Conservation (phyloP, 2,113 vertebrate species). For the Silurus asotus region DNA sequence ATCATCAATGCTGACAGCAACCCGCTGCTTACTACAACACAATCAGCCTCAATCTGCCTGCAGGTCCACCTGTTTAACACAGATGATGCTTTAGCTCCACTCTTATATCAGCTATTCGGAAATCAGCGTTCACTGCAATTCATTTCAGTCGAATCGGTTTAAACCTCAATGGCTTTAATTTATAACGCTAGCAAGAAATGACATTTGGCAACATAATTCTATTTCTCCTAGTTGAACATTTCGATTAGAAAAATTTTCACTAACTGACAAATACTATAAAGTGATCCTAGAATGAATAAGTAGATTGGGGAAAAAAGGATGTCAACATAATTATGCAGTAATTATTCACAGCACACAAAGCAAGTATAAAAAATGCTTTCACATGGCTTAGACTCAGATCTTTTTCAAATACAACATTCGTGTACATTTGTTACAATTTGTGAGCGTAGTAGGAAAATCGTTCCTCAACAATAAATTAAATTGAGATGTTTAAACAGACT, state of each 20-base stretch:
- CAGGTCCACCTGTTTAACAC: conserved; percentile 13
- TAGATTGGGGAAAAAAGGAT: not conserved
- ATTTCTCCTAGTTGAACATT: not conserved
- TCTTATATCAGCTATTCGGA: not conserved
- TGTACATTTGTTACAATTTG: too few relatives aligned
- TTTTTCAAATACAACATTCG: not conserved
- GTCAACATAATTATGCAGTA: not conserved
- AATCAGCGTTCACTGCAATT: not conserved
- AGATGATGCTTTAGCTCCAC: not conserved
- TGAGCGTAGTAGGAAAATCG: too few relatives aligned
- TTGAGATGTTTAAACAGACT: not conserved
- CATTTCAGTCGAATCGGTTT: not conserved
- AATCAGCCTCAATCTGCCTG: not conserved
- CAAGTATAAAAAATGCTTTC: not conserved
- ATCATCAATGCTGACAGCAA: conserved; percentile 31
- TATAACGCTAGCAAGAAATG: not conserved
- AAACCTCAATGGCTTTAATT: not conserved
- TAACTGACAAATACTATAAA: not conserved
- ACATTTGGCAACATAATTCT: not conserved
- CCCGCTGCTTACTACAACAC: conserved; percentile 11
- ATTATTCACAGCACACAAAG: not conserved
- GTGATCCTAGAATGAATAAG: not conserved
- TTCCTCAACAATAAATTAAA: too few relatives aligned
- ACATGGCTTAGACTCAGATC: not conserved
- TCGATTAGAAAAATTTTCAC: not conserved